A percentile compares a stretch with the other conserved stretches of the same genome.
phyloP scores from a whole-genome alignment of 2,888 invertebrate species.

The Kryphioiulus occultus region DNA sequence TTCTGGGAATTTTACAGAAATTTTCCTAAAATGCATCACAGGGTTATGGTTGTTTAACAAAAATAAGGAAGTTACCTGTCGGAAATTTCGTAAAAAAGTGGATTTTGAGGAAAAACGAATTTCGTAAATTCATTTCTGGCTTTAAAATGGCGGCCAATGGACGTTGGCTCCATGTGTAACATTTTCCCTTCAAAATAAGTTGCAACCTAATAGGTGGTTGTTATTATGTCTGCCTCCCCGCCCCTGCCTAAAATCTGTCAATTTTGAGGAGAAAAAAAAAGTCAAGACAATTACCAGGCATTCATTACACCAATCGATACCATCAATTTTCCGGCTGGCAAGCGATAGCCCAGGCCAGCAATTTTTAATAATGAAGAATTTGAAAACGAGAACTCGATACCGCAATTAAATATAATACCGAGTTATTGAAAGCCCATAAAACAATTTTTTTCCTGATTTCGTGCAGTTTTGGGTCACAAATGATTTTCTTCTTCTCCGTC shows the following conservation, averaged over 20 bases:
- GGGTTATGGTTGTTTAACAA: too few species aligned
- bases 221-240: not conserved
- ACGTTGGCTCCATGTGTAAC: not conserved
- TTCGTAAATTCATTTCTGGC: too few species aligned
- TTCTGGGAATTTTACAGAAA: too few species aligned
- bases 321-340: not conserved
- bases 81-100: too few species aligned
- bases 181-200: not conserved
- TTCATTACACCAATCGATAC: not conserved
- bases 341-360: conserved; percentile 13
- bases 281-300: not conserved
- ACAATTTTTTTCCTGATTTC: not conserved
- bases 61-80: too few species aligned
- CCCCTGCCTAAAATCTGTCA: conserved; percentile 18
- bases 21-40: too few species aligned
- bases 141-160: too few species aligned
- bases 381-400: conserved; percentile 29
- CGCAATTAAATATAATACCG: conserved; percentile 24
- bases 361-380: conserved; percentile 33
- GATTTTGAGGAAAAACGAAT: too few species aligned
- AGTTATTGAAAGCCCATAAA: not conserved
- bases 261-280: not conserved
- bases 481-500: not conserved
- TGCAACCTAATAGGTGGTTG: conserved; percentile 16
- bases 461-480: not conserved